Conservation (phyloP, 35 echinoderm and acorn worm species). For the Nesometra sesokonis region DNA sequence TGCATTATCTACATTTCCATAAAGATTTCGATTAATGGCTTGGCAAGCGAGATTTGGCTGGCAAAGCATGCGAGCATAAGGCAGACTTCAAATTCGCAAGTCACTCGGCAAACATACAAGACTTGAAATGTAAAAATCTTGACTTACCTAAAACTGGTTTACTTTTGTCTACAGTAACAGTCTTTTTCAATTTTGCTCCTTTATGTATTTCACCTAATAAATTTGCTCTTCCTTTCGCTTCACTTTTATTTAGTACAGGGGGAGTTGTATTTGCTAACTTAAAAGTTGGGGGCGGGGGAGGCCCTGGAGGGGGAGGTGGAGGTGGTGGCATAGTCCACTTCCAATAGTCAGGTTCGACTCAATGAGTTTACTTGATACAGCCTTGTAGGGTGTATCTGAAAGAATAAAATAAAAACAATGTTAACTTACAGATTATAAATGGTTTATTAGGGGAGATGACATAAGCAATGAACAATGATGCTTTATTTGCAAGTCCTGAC, state of each 20-base stretch:
- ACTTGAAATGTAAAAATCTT: too few relatives aligned
- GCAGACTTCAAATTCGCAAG: too few relatives aligned
- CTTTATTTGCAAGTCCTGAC: too few relatives aligned
- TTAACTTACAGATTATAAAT: too few relatives aligned
- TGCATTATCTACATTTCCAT: too few relatives aligned
- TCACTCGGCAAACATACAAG: too few relatives aligned
- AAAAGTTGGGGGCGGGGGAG: slow-evolving; percentile 57
- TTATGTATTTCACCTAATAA: slow-evolving; percentile 61
- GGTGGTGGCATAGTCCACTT: slow-evolving; percentile 35
- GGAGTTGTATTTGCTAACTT: slow-evolving; percentile 30
- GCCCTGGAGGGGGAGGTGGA: slow-evolving; percentile 62
- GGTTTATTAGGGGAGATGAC: too few relatives aligned
- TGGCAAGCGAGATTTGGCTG: too few relatives aligned
- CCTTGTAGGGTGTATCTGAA: not conserved
- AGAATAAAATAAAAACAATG: not conserved
- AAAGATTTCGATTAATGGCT: too few relatives aligned
- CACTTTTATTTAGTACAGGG: slow-evolving; percentile 24
- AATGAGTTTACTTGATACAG: not conserved
- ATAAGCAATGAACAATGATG: too few relatives aligned
- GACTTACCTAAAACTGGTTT: slow-evolving; percentile 24
- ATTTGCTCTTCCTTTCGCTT: slow-evolving; percentile 27
- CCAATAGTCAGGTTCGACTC: not conserved
- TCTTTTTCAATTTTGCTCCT: slow-evolving; percentile 73
- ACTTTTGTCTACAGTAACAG: slow-evolving; percentile 69
- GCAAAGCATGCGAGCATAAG: too few relatives aligned